Evolutionary conservation across 2,797 vertebrate species (phyloP), one percentile per base, ranked within the genome.

Genomic region (Eutrigla gurnardus): DNA sequence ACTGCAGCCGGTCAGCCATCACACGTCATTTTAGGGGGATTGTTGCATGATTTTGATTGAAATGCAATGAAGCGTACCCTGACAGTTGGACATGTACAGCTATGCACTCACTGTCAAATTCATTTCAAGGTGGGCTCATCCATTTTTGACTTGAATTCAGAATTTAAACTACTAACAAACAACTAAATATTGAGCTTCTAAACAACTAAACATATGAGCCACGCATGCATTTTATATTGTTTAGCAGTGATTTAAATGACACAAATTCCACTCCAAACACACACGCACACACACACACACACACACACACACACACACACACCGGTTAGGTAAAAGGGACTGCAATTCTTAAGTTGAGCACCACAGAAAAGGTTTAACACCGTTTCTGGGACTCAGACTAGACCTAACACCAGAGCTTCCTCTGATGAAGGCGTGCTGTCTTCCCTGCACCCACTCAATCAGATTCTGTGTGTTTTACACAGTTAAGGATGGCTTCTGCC

Each of bases 281-380:
- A 45, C 70, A 49, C 37, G 50, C 7, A 47, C 46, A 77, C n/a
- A 60, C 15, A 46, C 53, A 67, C 11, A 57, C 36, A 45, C 14
- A 43, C 15, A 55, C 47, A 37, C 5, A 32, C 3, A 60, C n/a
- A n/a, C n/a, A n/a, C n/a, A n/a, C n/a, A n/a, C n/a, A n/a, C n/a
- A n/a, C n/a, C n/a, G n/a, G n/a, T 46, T 37, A 17, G 4, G 11
- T 10, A 12, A 43, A 68, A 15, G 9, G n/a, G 10, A 39, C 45
- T 1, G 1, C 46, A 17, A 17, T 13, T 69, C 55, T 50, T 45
- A 69, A 42, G 62, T 63, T 35, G 59, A 73, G 32, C 15, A 54
- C 32, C 12, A 15, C 59, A 79, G 13, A 42, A 12, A 49, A 80
- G 81, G 80, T 82, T 84, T 75, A 75, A 72, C 59, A 53, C 47